These are phyloP conservation scores for Sinocyclocheilus grahami DNA, from an alignment of 2,113 vertebrate species.

Conservation along the genomic window DNA sequence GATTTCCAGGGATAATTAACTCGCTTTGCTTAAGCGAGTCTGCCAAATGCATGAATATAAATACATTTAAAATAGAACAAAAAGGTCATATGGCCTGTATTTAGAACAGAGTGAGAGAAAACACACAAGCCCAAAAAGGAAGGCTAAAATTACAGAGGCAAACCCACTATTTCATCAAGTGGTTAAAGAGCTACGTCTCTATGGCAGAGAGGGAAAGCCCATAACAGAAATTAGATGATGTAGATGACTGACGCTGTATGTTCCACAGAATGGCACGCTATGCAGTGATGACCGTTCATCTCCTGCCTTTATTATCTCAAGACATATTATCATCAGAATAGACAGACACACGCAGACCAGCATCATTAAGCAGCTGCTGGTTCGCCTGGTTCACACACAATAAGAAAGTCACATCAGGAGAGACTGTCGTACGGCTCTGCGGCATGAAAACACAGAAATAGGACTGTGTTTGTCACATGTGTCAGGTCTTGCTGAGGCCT, in stretches of 20 bases:
- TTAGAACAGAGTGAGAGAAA: background rate
- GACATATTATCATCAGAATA: background rate
- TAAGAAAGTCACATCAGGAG: background rate
- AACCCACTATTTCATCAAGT: background rate
- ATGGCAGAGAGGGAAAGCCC: background rate
- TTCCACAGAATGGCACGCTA: conserved; percentile 9
- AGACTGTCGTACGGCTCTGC: background rate
- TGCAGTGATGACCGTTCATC: conserved; percentile 12
- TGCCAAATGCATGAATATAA: background rate
- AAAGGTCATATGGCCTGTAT: background rate
- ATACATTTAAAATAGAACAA: background rate
- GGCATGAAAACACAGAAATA: background rate
- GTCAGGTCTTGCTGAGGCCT: background rate
- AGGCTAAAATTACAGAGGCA: background rate
- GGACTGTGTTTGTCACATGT: background rate
- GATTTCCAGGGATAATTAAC: background rate
- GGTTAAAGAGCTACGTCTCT: background rate
- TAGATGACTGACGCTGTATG: background rate
- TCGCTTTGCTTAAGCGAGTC: background rate
- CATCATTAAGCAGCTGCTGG: background rate
- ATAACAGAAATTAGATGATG: conserved; percentile 15
- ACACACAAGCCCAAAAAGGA: background rate
- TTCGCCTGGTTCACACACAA: background rate
- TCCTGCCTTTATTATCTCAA: conserved; percentile 18
- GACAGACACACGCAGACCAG: conserved; percentile 13